Conservation (phyloP, 2,888 invertebrate genomes). For the Campoletis raptor region DNA sequence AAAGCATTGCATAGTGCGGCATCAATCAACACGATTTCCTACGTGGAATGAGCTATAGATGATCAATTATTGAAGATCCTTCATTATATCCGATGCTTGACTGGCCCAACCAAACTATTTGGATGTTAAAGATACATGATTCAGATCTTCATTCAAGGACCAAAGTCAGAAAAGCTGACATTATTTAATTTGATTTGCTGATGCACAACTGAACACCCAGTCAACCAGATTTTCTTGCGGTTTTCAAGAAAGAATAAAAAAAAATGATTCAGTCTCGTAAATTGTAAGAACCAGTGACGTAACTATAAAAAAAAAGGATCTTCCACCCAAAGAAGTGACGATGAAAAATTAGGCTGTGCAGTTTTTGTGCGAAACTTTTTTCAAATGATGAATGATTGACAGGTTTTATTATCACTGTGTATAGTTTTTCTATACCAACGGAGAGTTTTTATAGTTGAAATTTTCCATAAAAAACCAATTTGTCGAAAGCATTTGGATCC, state of each 20-base stretch:
- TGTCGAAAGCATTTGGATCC: background rate
- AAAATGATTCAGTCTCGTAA: background rate
- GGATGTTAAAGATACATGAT: background rate
- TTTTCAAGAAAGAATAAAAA: background rate
- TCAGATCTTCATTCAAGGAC: background rate
- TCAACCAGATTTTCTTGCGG: background rate
- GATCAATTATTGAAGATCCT: background rate
- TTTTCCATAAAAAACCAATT: no score
- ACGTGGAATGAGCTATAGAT: background rate
- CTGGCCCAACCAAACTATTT: background rate
- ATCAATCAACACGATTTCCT: slow-evolving; percentile 17
- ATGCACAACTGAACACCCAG: background rate
- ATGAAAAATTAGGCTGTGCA: background rate
- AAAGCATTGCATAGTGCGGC: slow-evolving; percentile 24
- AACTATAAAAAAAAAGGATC: background rate
- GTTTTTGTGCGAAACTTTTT: no score
- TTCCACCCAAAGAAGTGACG: background rate
- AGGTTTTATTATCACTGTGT: background rate
- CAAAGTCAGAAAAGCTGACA: background rate
- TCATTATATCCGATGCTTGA: background rate
- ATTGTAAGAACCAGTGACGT: background rate
- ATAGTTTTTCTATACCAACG: background rate
- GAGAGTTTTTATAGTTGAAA: background rate
- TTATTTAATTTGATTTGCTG: background rate
- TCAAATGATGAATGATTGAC: background rate